A percentile compares a stretch with the other conserved stretches of the same genome.
Evolutionary conservation across 2,888 invertebrate genomes (phyloP).

Genomic region (Thereva nobilitata): DNA sequence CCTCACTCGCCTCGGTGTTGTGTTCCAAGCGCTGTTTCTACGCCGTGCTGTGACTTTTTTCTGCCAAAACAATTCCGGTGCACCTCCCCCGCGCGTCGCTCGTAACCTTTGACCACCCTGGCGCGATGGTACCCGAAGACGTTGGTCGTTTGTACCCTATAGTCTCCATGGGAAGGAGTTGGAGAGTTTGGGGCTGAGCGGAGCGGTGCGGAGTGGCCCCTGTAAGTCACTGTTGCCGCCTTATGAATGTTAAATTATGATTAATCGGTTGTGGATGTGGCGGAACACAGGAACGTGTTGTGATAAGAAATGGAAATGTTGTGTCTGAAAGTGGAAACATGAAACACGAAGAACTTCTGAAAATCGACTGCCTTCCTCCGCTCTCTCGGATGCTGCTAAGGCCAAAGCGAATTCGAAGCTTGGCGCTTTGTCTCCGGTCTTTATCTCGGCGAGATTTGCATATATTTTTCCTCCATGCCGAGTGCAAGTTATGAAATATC

Average conservation of each 20-base stretch:
- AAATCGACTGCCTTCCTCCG: slow-evolving; percentile 31
- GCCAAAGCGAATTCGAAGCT: background rate
- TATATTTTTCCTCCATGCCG: slow-evolving; percentile 15
- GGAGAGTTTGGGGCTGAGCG: too few relatives aligned
- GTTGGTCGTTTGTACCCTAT: too few relatives aligned
- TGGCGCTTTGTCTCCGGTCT: slow-evolving; percentile 8
- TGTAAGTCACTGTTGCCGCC: slow-evolving; percentile 31
- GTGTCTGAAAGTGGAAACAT: slow-evolving; percentile 38
- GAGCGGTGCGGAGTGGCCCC: slow-evolving; percentile 7
- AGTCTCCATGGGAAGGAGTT: too few relatives aligned
- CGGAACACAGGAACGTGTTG: slow-evolving; percentile 39
- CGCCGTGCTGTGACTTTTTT: slow-evolving; percentile 20
- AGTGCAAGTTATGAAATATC: slow-evolving; percentile 29
- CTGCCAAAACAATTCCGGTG: slow-evolving; percentile 20
- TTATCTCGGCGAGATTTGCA: slow-evolving; percentile 27
- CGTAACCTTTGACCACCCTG: slow-evolving; percentile 3
- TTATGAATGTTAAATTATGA: slow-evolving; percentile 41
- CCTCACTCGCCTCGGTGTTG: background rate
- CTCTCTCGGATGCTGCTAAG: slow-evolving; percentile 21
- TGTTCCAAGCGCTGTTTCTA: slow-evolving; percentile 33
- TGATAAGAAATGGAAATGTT: slow-evolving; percentile 41
- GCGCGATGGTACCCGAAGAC: background rate
- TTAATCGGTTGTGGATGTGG: slow-evolving; percentile 41
- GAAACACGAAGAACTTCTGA: slow-evolving; percentile 36
- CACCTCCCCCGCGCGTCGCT: background rate